A percentile compares a stretch with the other conserved stretches of the same genome.
phyloP scores from a whole-genome alignment of 2,888 invertebrate species.

The Hypercompe scribonia region DNA sequence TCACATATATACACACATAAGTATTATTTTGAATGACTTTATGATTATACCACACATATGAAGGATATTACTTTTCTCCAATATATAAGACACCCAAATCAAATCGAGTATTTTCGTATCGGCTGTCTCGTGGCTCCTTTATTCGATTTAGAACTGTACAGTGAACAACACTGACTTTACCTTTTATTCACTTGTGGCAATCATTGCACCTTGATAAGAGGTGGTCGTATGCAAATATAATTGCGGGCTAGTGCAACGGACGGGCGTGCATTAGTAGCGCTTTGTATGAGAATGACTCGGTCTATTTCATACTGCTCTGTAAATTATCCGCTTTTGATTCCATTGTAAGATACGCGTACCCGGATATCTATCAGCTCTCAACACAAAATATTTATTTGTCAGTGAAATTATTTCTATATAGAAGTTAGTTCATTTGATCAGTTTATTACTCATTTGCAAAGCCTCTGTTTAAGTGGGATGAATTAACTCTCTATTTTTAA shows the following conservation, averaged over 20 bases:
- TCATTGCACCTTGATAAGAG: constrained; percentile 62
- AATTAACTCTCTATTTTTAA: not conserved
- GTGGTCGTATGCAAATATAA: constrained; percentile 82
- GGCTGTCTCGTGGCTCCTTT: constrained; percentile 23
- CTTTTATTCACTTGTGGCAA: constrained; percentile 60
- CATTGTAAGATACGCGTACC: constrained; percentile 60
- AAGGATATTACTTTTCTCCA: constrained; percentile 3
- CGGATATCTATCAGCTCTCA: constrained; percentile 56
- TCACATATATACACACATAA: too few relatives aligned
- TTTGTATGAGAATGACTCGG: constrained; percentile 80
- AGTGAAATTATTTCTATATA: constrained; percentile 15
- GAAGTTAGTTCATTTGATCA: not conserved
- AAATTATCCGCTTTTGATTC: constrained; percentile 75
- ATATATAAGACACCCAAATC: constrained; percentile 13
- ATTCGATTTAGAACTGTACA: constrained; percentile 45
- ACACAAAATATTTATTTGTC: constrained; percentile 38
- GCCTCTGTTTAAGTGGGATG: not conserved
- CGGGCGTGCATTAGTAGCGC: constrained; percentile 78
- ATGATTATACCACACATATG: too few relatives aligned
- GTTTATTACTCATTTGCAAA: not conserved
- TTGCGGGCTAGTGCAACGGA: constrained; percentile 76
- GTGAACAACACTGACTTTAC: constrained; percentile 58
- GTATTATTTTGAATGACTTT: not conserved
- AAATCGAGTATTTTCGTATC: constrained; percentile 24
- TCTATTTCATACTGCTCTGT: constrained; percentile 78